Evolutionary conservation across 2,797 vertebrate species (phyloP).

Genomic region (Aplochiton taeniatus): DNA sequence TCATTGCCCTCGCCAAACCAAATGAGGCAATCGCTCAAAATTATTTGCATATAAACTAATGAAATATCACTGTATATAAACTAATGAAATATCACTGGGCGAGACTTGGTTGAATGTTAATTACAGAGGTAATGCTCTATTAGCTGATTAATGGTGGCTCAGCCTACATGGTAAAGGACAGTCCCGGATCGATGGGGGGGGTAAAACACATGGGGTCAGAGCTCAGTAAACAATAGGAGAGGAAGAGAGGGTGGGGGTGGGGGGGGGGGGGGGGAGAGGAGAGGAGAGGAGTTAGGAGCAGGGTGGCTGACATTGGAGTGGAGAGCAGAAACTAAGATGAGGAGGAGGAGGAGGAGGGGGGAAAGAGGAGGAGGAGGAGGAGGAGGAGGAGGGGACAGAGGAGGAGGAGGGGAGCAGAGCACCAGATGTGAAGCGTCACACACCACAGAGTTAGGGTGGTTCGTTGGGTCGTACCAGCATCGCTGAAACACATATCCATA

Average conservation of each 20-base stretch:
- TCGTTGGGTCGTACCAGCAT: constrained; percentile 63
- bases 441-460: constrained; percentile 59
- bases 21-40: constrained; percentile 97
- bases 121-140: constrained; percentile 97
- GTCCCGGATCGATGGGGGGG: constrained; percentile 7
- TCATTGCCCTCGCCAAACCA: constrained; percentile 86
- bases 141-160: constrained; percentile 99
- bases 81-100: constrained; percentile 94
- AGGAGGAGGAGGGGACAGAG: constrained; percentile 2
- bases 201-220: constrained; percentile 3
- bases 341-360: background rate
- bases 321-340: background rate
- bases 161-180: constrained; percentile 62
- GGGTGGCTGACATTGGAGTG: background rate
- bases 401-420: background rate
- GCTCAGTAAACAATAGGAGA: too few species aligned
- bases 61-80: constrained; percentile 95
- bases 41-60: constrained; percentile 98
- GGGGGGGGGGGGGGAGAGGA: constrained; percentile 11
- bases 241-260: constrained; percentile 8
- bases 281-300: constrained; percentile 2
- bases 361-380: background rate
- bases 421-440: background rate
- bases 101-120: constrained; percentile 95
- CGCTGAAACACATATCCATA: constrained; percentile 71